Evolutionary conservation across 2,888 invertebrate species (phyloP), one percentile per base, ranked within the genome.

Genomic region (Tricholauxania praeusta): DNA sequence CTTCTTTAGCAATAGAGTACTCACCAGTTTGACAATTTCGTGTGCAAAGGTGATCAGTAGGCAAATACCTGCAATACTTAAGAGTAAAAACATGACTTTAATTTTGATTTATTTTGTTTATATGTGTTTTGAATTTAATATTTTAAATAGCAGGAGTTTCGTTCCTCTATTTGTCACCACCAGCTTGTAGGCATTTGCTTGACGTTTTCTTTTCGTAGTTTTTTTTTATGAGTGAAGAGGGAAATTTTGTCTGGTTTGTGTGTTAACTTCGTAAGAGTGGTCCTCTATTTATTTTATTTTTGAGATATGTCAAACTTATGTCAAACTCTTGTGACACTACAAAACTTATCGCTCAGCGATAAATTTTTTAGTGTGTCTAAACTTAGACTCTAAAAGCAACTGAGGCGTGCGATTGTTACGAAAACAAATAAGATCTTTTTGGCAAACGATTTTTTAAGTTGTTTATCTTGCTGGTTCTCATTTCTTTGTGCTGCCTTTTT

Each of bases 21-120:
- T 80, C 74, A 83, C 83, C 49, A 80, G 75, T 77, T 81, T 81
- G 0, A 81, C 70, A 6, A 82, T 76, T n/a, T 75, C 76, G 57
- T 77, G 75, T 1, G 78, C 74, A 71, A 82, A 79, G 8, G 79
- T 78, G 32, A 81, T 62, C 12, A 81, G 60, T 17, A 82, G 78
- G 47, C 80, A 79, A 1, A 82, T 68, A 1, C 79, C 39, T n/a
- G 79, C 73, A 47, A 83, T 81, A 3, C 77, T 73, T 12, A 80
- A 22, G 57, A 80, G 77, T 15, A 83, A 76, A 68, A 77, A 78
- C 82, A 83, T 79, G 28, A 48, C 49, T 19, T 22, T 17, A 2
- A 12, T 75, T 75, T 72, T 74, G n/a, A 59, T 59, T 67, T 55
- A 15, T 52, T 39, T 39, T 39, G 10, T 39, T 39, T 10, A 10